These are phyloP conservation scores for Furnarius figulus DNA, from an alignment of 2,113 vertebrate species.

Conservation along the genomic window DNA sequence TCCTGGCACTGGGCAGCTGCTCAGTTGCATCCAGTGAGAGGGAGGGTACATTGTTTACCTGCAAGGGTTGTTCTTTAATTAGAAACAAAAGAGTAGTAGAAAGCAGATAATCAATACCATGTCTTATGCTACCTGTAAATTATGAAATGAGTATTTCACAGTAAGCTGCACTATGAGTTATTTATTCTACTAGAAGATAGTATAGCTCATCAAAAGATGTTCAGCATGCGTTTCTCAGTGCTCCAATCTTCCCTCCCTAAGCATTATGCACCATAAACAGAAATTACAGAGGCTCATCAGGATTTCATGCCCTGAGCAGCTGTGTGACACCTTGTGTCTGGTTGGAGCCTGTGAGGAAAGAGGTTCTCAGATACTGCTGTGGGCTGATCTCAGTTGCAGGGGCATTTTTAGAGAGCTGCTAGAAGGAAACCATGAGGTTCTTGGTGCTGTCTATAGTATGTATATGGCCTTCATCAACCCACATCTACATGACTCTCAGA, in stretches of 20 bases:
- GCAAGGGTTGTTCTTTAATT: background rate
- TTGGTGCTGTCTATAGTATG: background rate
- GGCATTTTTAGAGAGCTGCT: background rate
- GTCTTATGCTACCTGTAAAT: background rate
- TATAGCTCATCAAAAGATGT: background rate
- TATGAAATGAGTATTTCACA: background rate
- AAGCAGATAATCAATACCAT: background rate
- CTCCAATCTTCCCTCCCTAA: background rate
- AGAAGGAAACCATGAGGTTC: background rate
- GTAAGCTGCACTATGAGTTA: background rate
- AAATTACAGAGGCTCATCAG: background rate
- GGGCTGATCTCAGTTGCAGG: background rate
- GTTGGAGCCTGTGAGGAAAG: background rate
- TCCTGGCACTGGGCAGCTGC: background rate
- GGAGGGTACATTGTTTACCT: background rate
- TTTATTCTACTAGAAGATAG: background rate
- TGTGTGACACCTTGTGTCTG: background rate
- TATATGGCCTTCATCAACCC: background rate
- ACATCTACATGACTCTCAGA: too few species aligned
- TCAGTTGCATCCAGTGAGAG: background rate
- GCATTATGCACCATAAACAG: background rate
- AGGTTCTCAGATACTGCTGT: background rate
- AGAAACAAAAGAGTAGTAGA: background rate
- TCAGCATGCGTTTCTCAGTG: background rate
- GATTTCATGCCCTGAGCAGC: background rate